Conservation (phyloP, 2,113 vertebrate species). For the Mesoclemmys tuberculata region DNA sequence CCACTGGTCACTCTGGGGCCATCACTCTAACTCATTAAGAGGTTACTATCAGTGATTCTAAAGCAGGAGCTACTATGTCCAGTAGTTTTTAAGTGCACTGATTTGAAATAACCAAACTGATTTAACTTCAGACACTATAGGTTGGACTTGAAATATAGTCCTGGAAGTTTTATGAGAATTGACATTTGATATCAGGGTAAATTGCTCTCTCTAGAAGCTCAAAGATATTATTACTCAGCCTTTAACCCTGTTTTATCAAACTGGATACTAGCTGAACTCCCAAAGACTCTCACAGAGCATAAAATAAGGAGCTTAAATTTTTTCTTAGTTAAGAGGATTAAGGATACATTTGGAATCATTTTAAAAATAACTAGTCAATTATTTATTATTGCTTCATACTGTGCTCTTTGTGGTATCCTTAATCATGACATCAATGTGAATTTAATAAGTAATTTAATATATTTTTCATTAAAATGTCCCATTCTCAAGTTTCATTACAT, state of each 20-base stretch:
- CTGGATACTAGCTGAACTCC: background rate
- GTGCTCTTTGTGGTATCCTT: background rate
- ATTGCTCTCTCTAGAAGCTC: background rate
- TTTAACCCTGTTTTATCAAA: background rate
- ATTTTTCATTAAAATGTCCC: background rate
- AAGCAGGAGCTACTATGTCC: background rate
- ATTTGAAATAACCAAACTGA: slow-evolving; percentile 7
- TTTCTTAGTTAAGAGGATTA: slow-evolving; percentile 30
- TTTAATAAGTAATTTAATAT: background rate
- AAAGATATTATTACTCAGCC: background rate
- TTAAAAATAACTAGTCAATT: slow-evolving; percentile 22
- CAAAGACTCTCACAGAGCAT: background rate
- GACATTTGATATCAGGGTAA: background rate
- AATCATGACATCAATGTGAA: background rate
- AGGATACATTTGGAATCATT: slow-evolving; percentile 10
- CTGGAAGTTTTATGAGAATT: background rate
- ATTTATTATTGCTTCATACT: slow-evolving; percentile 11
- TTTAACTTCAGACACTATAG: slow-evolving; percentile 9
- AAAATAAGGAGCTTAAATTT: slow-evolving; percentile 28
- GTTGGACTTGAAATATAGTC: background rate
- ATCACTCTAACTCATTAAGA: background rate
- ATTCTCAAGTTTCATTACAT: slow-evolving; percentile 3
- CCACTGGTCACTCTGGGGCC: background rate
- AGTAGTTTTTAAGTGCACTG: background rate
- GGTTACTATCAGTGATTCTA: background rate